Evolutionary conservation across 2,797 vertebrate genomes (phyloP).

Genomic region (Tangara arthus): DNA sequence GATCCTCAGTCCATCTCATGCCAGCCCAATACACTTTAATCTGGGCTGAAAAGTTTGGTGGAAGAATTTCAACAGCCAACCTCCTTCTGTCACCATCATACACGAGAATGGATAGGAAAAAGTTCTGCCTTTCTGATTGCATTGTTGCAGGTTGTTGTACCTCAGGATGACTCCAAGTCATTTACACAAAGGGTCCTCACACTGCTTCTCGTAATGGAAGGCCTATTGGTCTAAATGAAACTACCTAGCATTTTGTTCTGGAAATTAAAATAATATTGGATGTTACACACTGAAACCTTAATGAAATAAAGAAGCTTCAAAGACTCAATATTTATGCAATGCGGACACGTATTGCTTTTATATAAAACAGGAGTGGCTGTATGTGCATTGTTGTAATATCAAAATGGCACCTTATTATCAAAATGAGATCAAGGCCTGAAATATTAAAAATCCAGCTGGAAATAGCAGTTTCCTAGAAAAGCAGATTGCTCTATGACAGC

Average conservation of each 20-base stretch:
- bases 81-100: neutral
- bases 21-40: neutral
- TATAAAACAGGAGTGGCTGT: neutral
- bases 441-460: neutral
- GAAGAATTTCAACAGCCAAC: neutral
- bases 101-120: neutral
- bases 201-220: accelerated
- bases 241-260: neutral
- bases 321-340: neutral
- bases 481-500: neutral
- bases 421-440: neutral
- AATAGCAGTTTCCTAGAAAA: neutral
- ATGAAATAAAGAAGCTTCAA: neutral
- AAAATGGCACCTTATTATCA: slow-evolving; percentile 11
- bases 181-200: neutral
- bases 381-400: neutral
- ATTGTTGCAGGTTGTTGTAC: neutral
- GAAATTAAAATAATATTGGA: neutral
- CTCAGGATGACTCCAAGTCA: neutral
- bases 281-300: neutral
- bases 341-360: neutral
- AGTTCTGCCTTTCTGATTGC: neutral
- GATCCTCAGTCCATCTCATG: neutral
- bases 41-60: neutral
- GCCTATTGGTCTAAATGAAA: neutral